These are phyloP conservation scores for Todiramphus saurophagus DNA, from an alignment of 2,113 vertebrate species.

Conservation along the genomic window DNA sequence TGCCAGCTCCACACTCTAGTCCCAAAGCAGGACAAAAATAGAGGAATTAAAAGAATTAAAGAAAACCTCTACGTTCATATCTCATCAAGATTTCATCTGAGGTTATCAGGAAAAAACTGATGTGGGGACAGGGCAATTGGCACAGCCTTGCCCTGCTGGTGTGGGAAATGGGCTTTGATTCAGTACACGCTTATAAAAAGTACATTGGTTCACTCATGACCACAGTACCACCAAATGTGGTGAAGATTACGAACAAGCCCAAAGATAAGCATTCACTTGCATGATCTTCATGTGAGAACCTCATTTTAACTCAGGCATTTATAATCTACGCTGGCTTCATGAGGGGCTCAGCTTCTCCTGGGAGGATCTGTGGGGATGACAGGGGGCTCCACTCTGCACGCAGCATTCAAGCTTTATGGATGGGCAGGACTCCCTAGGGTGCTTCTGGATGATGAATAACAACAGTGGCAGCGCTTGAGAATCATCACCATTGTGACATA, in stretches of 20 bases:
- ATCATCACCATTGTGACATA: background rate
- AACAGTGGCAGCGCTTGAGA: background rate
- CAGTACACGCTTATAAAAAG: background rate
- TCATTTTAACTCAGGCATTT: background rate
- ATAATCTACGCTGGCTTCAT: background rate
- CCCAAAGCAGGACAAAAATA: background rate
- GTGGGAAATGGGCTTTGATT: background rate
- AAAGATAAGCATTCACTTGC: background rate
- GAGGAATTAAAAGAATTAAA: background rate
- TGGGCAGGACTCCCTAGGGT: background rate
- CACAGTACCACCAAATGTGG: background rate
- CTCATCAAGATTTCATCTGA: background rate
- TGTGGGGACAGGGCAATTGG: background rate
- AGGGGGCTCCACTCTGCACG: accelerated
- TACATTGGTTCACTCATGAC: background rate
- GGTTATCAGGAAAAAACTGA: background rate
- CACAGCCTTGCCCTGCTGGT: background rate
- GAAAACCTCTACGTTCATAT: background rate
- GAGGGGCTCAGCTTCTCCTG: background rate
- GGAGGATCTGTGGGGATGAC: accelerated
- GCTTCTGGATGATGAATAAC: background rate
- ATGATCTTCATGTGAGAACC: background rate
- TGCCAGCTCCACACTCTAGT: background rate
- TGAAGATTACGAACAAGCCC: background rate
- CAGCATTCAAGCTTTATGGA: background rate